Percentiles rank a stretch among this genome's conserved stretches.
Conservation (phyloP, 2,113 vertebrate species). For the Sminthopsis crassicaudata region DNA sequence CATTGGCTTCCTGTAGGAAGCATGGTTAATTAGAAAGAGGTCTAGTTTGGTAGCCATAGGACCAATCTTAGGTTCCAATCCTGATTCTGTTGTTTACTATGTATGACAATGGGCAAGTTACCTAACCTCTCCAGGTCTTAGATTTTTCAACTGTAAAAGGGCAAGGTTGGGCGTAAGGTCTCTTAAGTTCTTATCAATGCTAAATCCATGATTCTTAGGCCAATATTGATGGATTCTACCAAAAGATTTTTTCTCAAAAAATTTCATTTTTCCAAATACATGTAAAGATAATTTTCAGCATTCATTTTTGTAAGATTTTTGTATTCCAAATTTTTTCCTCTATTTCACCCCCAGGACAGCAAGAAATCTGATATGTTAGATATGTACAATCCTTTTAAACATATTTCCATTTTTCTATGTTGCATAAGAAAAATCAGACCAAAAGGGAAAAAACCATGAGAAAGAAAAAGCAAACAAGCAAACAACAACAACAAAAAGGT, state of each 20-base stretch:
- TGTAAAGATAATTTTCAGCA: too few relatives aligned
- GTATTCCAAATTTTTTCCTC: too few relatives aligned
- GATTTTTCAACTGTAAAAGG: neutral
- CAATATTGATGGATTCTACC: neutral
- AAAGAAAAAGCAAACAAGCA: too few relatives aligned
- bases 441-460: too few relatives aligned
- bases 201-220: neutral
- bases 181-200: neutral
- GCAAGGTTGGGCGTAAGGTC: neutral
- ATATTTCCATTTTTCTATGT: too few relatives aligned
- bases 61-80: neutral
- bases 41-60: neutral
- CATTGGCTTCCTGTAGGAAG: neutral
- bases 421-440: too few relatives aligned
- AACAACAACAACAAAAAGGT: too few relatives aligned
- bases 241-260: neutral
- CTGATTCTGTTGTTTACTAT: neutral
- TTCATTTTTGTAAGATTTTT: too few relatives aligned
- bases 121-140: neutral
- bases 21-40: neutral
- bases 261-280: too few relatives aligned
- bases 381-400: too few relatives aligned
- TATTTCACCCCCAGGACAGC: too few relatives aligned
- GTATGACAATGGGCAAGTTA: neutral
- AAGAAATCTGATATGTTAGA: too few relatives aligned